phyloP scores from a whole-genome alignment of 2,888 invertebrate genomes.

The Sesia apiformis region DNA sequence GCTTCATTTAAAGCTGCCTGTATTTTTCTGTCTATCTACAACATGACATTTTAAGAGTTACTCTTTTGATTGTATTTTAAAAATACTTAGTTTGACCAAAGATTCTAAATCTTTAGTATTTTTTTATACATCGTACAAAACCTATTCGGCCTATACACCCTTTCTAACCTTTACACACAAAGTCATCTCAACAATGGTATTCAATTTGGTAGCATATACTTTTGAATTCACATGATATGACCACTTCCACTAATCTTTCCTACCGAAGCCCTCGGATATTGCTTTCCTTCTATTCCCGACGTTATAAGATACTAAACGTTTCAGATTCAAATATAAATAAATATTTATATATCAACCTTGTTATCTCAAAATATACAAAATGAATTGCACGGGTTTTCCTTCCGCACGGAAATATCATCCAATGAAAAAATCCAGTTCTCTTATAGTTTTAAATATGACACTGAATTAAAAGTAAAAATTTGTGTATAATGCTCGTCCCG shows the following conservation, averaged over 20 bases:
- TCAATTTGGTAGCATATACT: conserved; percentile 48
- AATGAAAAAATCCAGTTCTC: conserved; percentile 31
- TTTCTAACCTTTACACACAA: conserved; percentile 54
- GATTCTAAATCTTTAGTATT: conserved; percentile 66
- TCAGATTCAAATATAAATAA: conserved; percentile 8
- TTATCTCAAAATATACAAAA: conserved; percentile 20
- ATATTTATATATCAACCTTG: conserved; percentile 1
- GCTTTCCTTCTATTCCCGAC: conserved; percentile 45
- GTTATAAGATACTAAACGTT: conserved; percentile 26
- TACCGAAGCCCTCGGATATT: conserved; percentile 52
- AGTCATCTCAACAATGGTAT: conserved; percentile 35
- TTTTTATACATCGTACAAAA: conserved; percentile 41
- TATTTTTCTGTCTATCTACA: conserved; percentile 37
- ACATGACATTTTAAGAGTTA: conserved; percentile 37
- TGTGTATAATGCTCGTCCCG: conserved; percentile 36
- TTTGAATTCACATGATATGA: conserved; percentile 69
- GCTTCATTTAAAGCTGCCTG: conserved; percentile 26
- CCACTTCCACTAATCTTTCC: conserved; percentile 51
- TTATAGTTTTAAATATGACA: conserved; percentile 53
- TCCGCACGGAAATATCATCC: conserved; percentile 20
- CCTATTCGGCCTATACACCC: conserved; percentile 52
- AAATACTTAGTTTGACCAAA: conserved; percentile 62
- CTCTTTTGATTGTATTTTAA: conserved; percentile 56
- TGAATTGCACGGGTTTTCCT: conserved; percentile 49
- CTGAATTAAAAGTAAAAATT: conserved; percentile 42